Evolutionary conservation across 1,140 invertebrate species (phyloP), one percentile per base, ranked within the genome.

Genomic region (Zaprionus gabonicus): DNA sequence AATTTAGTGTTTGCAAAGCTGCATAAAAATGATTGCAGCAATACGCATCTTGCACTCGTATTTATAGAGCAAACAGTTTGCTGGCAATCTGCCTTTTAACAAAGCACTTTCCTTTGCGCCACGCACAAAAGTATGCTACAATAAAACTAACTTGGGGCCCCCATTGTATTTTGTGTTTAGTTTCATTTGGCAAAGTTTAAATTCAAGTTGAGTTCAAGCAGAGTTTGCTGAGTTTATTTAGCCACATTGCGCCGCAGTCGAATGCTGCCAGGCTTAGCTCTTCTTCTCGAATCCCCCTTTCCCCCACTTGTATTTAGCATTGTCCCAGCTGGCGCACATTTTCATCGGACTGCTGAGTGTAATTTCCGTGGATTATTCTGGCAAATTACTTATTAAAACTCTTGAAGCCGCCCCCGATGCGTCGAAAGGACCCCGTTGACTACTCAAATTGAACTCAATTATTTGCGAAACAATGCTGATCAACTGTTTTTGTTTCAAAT

Each of bases 101-200:
- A 17, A 59, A 56, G 57, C 66, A 51, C 56, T 41, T 69, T 27
- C 56, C 3, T 15, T 12, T 10, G 25, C 12, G n/a, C 20, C 13
- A 20, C 55, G 41, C 55, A 46, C 55, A 34, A 59, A 68, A 68
- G 66, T 69, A 34, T 60, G 66, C 66, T 9, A 69, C 36, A 57
- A 56, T 67, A 34, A 31, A 59, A 59, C 57, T 36, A 6, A 36
- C 17, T 58, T 23, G 23, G 38, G 38, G n/a, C 20, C 28, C 5
- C 13, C 27, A 4, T 62, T 49, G n/a, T 66, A 12, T 9, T 34
- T 34, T 55, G 28, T 38, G 28, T 41, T 49, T 51, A 51, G 46
- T 51, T 51, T 51, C 46, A 5, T 15, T 17, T 51, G 10, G 15
- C 27, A 69, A 34, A 25, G 41, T 49, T 68, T 59, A 27, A 44